Base-by-base conservation (phyloP, 2,888 invertebrate genomes). In the Galerucella pusilla region DNA sequence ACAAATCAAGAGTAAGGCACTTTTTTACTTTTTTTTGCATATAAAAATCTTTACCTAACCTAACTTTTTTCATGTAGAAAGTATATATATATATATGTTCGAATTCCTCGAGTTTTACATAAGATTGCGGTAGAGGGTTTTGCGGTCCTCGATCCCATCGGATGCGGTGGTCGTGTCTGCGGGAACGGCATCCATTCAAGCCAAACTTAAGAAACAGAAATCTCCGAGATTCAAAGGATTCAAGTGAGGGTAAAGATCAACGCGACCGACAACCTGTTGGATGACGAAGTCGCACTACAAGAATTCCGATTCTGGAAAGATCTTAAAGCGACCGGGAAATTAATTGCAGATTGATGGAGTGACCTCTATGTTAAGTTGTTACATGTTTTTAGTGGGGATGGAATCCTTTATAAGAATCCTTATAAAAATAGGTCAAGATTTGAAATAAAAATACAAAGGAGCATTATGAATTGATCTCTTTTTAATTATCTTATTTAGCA, bases 131-230 rank as follows among this genome's bases (percentile, higher is more conserved):
- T 28, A 28, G 9, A 25, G 25, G 61, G 61, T 49, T 54, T 69
- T 69, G 61, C 35, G 69, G 69, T 61, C 76, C 74, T 77, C 77
- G 78, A 77, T 79, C 79, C 79, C 79, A 78, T 74, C 79, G 80
- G 80, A 77, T 75, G 76, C 73, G 70, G 68, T 69, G 67, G 61
- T 52, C 57, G 61, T 42, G 45, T 65, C 42, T 57, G 46, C 71
- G 60, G 66, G 59, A 42, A 70, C 69, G 69, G 71, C 77, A 68
- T 67, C 77, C 75, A 74, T 75, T 75, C 77, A 77, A 76, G 79
- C 79, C 81, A 70, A 81, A 82, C 81, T 83, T 83, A 83, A 83
- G 84, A 83, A 83, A 83, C 81, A 81, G 82, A 82, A 83, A 83
- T 79, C 82, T 80, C 78, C 80, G 78, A 79, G 84, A 83, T 83